Conservation (phyloP, 2,888 invertebrate genomes). For the Scaptomyza tumidula region DNA sequence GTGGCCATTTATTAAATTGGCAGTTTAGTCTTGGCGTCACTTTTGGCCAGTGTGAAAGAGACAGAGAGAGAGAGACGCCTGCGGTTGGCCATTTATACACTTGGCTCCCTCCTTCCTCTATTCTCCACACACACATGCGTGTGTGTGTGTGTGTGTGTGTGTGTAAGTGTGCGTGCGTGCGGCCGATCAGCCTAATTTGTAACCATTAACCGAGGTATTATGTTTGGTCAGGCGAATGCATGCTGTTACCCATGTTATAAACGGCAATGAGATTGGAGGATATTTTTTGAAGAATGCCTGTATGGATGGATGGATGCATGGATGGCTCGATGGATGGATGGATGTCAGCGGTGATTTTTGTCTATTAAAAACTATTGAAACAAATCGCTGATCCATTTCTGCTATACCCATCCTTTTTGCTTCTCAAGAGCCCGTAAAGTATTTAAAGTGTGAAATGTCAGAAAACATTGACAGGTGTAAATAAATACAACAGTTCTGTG, state of each 20-base stretch:
- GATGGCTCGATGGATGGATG: slow-evolving; percentile 18
- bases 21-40: slow-evolving; percentile 73
- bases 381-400: slow-evolving; percentile 56
- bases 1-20: slow-evolving; percentile 83
- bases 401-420: slow-evolving; percentile 2
- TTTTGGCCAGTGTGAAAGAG: slow-evolving; percentile 38
- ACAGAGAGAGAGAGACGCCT: slow-evolving; percentile 17
- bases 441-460: slow-evolving; percentile 1
- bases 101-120: slow-evolving; percentile 29
- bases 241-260: slow-evolving; percentile 51
- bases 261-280: slow-evolving; percentile 13
- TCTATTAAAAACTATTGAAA: slow-evolving; percentile 79
- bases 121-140: background rate
- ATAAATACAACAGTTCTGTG: no score
- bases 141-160: slow-evolving; percentile 5
- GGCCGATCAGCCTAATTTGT: slow-evolving; percentile 80
- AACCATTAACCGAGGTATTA: slow-evolving; percentile 81
- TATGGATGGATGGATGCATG: slow-evolving; percentile 26
- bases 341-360: slow-evolving; percentile 69
- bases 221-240: slow-evolving; percentile 64
- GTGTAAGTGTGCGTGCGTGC: slow-evolving; percentile 50
- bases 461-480: slow-evolving; percentile 9
- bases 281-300: slow-evolving; percentile 28
- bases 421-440: slow-evolving; percentile 2
- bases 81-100: slow-evolving; percentile 57